phyloP scores from a whole-genome alignment of 2,797 vertebrate genomes.

The Sebastiscus tertius region DNA sequence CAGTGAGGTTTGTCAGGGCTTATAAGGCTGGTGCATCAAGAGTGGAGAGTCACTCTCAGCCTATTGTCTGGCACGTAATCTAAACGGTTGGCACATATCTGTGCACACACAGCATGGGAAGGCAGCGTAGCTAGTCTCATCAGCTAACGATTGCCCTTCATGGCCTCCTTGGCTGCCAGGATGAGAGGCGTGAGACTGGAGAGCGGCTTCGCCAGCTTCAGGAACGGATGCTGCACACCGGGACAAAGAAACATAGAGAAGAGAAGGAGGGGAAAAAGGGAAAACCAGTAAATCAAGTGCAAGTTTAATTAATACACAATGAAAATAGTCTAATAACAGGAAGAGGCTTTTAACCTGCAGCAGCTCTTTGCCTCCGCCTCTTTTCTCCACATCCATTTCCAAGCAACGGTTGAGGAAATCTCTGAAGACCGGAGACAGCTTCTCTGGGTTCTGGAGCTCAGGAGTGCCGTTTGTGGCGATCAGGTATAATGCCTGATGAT shows the following conservation, averaged over 20 bases:
- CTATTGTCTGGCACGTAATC: constrained; percentile 79
- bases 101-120: constrained; percentile 77
- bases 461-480: constrained; percentile 98
- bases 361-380: constrained; percentile 95
- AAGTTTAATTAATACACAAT: background rate
- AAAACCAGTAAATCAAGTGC: background rate
- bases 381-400: constrained; percentile 98
- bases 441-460: constrained; percentile 97
- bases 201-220: constrained; percentile 98
- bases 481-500: constrained; percentile 92
- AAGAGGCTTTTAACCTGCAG: constrained; percentile 86
- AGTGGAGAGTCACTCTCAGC: constrained; percentile 67
- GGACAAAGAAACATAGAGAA: background rate
- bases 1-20: constrained; percentile 81
- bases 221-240: constrained; percentile 91
- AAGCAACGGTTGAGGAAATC: constrained; percentile 96
- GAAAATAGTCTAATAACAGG: background rate
- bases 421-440: constrained; percentile 94
- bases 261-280: background rate
- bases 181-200: constrained; percentile 98
- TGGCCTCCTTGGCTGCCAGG: constrained; percentile 98
- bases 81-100: constrained; percentile 69
- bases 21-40: constrained; percentile 71
- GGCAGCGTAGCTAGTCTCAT: constrained; percentile 44
- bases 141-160: constrained; percentile 97